Evolutionary conservation across 2,113 vertebrate species (phyloP).

Genomic region (Speoplatyrhinus poulsoni): DNA sequence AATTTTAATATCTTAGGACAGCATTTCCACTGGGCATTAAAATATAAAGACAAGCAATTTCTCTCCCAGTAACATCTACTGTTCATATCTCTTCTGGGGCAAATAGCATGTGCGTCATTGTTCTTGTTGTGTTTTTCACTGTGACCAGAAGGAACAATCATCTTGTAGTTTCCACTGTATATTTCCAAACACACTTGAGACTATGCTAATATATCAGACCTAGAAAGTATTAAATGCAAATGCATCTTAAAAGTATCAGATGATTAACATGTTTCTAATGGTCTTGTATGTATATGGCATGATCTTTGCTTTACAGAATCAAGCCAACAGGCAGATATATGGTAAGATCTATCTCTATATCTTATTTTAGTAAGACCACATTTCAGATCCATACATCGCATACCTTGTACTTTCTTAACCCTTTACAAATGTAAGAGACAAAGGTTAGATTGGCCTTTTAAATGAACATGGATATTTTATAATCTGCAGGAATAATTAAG

Average conservation of each 20-base stretch:
- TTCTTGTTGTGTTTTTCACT: conserved; percentile 24
- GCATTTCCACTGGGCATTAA: conserved; percentile 33
- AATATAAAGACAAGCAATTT: conserved; percentile 40
- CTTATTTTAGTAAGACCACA: background rate
- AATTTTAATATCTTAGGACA: conserved; percentile 38
- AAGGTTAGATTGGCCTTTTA: too few relatives aligned
- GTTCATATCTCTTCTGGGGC: conserved; percentile 44
- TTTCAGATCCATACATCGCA: background rate
- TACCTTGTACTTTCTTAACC: too few relatives aligned
- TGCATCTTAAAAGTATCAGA: background rate
- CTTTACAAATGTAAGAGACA: too few relatives aligned
- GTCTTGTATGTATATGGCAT: conserved; percentile 12
- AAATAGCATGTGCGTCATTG: conserved; percentile 47
- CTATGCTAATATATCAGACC: conserved; percentile 36
- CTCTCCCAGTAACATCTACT: conserved; percentile 24
- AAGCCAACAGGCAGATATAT: conserved; percentile 63
- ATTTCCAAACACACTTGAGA: conserved; percentile 40
- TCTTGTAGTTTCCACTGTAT: conserved; percentile 33
- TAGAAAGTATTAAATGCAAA: conserved; percentile 47
- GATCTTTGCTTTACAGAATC: conserved; percentile 66
- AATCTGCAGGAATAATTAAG: background rate
- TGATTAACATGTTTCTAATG: conserved; percentile 16
- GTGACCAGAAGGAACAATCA: conserved; percentile 41
- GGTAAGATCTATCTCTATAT: conserved; percentile 69
- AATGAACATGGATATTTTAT: too few relatives aligned